These are phyloP conservation scores for Barypeithes pellucidus DNA, from an alignment of 2,888 invertebrate genomes.

Conservation along the genomic window DNA sequence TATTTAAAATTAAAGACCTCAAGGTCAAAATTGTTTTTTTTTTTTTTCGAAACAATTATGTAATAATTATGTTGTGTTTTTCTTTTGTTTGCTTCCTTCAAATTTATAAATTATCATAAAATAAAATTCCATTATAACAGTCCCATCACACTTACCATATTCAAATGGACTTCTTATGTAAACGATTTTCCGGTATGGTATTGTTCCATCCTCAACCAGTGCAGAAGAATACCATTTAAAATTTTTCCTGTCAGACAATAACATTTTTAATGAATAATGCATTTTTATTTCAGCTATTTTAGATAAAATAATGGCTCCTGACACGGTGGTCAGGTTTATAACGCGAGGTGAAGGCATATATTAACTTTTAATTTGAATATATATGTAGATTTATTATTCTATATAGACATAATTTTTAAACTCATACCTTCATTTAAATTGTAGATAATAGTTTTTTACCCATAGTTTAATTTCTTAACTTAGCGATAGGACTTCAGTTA, in stretches of 20 bases:
- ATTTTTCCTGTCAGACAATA: conserved; percentile 46
- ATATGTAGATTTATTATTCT: conserved; percentile 29
- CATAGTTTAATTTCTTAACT: too few relatives aligned
- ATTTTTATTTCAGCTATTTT: conserved; percentile 49
- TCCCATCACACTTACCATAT: conserved; percentile 26
- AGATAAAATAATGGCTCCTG: conserved; percentile 51
- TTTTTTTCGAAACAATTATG: too few relatives aligned
- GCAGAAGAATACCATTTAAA: conserved; percentile 40
- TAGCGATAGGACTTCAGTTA: too few relatives aligned
- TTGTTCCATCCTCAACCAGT: conserved; percentile 50
- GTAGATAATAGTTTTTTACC: too few relatives aligned
- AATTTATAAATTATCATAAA: neutral
- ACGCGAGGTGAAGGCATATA: conserved; percentile 43
- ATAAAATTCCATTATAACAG: conserved; percentile 11
- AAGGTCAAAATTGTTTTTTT: too few relatives aligned
- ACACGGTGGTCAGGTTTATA: conserved; percentile 49
- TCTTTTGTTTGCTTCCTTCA: neutral
- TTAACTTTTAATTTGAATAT: conserved; percentile 35
- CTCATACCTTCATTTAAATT: neutral
- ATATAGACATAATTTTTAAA: neutral
- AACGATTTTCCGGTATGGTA: conserved; percentile 50
- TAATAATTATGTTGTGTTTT: neutral
- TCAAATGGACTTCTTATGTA: conserved; percentile 50
- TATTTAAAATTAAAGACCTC: too few relatives aligned
- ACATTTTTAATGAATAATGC: conserved; percentile 51